Evolutionary conservation across 2,797 vertebrate species (phyloP).

Genomic region (Hyperoplus immaculatus): DNA sequence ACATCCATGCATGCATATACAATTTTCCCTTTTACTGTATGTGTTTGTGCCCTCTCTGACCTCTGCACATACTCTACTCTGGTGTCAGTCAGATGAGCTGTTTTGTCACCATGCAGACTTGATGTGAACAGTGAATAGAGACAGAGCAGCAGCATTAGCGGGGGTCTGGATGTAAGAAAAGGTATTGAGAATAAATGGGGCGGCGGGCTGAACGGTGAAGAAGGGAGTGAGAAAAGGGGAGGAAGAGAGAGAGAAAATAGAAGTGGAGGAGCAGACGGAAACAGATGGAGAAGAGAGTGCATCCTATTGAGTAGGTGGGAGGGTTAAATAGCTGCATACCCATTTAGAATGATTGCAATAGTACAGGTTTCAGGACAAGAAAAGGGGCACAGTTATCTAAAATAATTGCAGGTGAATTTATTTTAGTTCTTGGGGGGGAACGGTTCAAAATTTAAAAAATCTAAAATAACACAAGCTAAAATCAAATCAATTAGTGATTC

Average conservation of each 20-base stretch:
- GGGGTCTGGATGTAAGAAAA: conserved; percentile 57
- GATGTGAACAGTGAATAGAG: conserved; percentile 79
- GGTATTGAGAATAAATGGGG: conserved; percentile 81
- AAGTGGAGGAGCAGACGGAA: conserved; percentile 18
- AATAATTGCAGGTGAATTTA: not conserved
- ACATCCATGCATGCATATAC: not conserved
- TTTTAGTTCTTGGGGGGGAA: not conserved
- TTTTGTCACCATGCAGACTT: conserved; percentile 35
- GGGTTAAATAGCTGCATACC: not conserved
- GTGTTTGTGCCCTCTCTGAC: conserved; percentile 41
- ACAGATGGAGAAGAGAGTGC: not conserved
- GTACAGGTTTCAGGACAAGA: not conserved
- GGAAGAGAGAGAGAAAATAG: not conserved
- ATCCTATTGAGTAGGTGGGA: not conserved
- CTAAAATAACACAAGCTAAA: not conserved
- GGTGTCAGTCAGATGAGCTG: conserved; percentile 47
- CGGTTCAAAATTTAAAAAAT: not conserved
- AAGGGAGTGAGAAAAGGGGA: conserved; percentile 68
- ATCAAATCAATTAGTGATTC: not conserved
- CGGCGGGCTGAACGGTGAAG: conserved; percentile 87
- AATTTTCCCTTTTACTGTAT: not conserved
- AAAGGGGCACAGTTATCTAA: not conserved
- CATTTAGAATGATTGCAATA: not conserved
- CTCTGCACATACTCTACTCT: conserved; percentile 30
- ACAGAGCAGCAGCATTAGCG: conserved; percentile 71